Conservation (phyloP, 2,888 invertebrate species). For the Agrotis ipsilon region DNA sequence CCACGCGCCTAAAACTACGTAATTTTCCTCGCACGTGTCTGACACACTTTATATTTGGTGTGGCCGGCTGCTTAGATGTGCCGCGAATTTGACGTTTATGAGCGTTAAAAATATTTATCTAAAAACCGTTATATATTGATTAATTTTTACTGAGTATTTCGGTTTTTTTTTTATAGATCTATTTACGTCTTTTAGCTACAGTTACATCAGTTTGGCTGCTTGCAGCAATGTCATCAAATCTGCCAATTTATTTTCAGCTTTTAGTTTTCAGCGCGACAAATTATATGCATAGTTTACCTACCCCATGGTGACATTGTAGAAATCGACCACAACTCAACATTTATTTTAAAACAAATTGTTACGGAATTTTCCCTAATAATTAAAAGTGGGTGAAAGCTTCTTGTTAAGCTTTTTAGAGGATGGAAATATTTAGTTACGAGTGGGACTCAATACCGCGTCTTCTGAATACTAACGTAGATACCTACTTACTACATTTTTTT, state of each 20-base stretch:
- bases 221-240: slow-evolving; percentile 3
- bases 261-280: background rate
- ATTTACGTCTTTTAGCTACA: background rate
- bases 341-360: too few relatives aligned
- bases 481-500: too few relatives aligned
- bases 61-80: slow-evolving; percentile 11
- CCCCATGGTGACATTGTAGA: background rate
- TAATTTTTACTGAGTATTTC: slow-evolving; percentile 2
- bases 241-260: background rate
- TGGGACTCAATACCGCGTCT: too few relatives aligned
- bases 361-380: background rate
- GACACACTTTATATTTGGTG: slow-evolving; percentile 63
- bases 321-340: background rate
- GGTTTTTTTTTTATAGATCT: slow-evolving; percentile 2
- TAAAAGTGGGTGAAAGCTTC: background rate
- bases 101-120: slow-evolving; percentile 4
- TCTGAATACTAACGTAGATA: too few relatives aligned
- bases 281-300: background rate
- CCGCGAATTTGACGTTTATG: slow-evolving; percentile 35
- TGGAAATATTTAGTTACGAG: too few relatives aligned
- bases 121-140: background rate
- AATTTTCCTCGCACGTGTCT: slow-evolving; percentile 69
- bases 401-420: background rate
- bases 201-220: background rate
- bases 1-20: slow-evolving; percentile 36